Base-by-base conservation (phyloP, 2,113 vertebrate species). In the Herpetotheres cachinnans region DNA sequence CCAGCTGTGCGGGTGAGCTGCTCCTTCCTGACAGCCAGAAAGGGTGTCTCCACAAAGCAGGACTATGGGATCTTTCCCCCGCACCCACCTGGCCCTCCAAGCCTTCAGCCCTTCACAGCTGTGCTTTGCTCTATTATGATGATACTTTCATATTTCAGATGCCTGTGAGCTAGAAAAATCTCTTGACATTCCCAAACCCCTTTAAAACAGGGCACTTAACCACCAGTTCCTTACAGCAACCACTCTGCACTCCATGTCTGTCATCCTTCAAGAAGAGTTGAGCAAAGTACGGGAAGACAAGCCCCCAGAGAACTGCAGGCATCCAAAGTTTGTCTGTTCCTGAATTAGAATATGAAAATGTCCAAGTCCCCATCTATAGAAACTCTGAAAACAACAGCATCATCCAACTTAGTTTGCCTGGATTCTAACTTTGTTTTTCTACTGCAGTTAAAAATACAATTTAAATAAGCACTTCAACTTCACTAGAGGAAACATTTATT, bases 181-280 rank as follows among this genome's bases (percentile, higher is more conserved):
- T 17, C 61, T 29, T 11, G 61, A 52, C 12, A 13, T 4, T 2
- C 14, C 29, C 24, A 47, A 50, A 12, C 5, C 17, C 16, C 34
- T 46, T 79, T 74, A 27, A 73, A 78, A 46, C 19, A 11, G 17
- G 26, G 26, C 32, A 29, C 14, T 34, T 62, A 9, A 44, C 27
- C 21, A 42, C 10, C 25, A 42, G 26, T 10, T 72, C 30, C 65
- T 73, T 24, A 30, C 1, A 3, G 55, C 38, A 80, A 34, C 44
- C 2, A 0, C 73, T 24, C 34, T 70, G 38, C 26, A 34, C 21
- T 70, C 25, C 0, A 0, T n/a, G 10, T 27, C 49, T 46, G 42
- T 52, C 49, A 42, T 18, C 18, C 79, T 63, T 74, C 16, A 42
- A 27, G 52, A 36, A 59, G 6, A 58, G 26, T 20, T 42, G 25